Evolutionary conservation across 2,113 vertebrate species (phyloP).

Genomic region (Rousettus leschenaultii): DNA sequence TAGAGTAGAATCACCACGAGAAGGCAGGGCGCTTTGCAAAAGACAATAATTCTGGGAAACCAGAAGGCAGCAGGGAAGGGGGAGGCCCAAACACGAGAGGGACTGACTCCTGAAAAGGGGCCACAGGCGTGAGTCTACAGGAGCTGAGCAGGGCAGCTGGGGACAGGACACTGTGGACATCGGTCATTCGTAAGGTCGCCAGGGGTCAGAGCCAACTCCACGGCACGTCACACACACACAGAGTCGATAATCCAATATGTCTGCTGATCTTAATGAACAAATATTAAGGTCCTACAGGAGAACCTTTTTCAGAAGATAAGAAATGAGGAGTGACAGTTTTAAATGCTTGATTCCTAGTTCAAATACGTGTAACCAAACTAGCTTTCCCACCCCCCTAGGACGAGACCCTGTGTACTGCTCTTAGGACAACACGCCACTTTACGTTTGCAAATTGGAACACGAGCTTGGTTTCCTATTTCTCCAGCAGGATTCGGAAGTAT

Average conservation of each 20-base stretch:
- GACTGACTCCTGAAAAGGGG: neutral
- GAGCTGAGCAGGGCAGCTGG: neutral
- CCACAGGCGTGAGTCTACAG: neutral
- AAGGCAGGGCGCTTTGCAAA: neutral
- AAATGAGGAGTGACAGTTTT: neutral
- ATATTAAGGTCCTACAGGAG: neutral
- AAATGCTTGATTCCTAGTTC: neutral
- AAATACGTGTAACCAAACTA: neutral
- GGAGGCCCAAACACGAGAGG: neutral
- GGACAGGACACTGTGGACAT: neutral
- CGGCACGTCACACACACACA: neutral
- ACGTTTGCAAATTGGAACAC: neutral
- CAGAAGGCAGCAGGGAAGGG: neutral
- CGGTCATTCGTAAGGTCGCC: too few relatives aligned
- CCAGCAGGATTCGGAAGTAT: neutral
- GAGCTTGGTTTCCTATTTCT: constrained; percentile 11
- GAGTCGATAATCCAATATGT: neutral
- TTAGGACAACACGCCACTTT: neutral
- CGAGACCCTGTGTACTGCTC: neutral
- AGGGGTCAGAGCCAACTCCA: neutral
- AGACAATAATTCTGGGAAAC: neutral
- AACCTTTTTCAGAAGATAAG: neutral
- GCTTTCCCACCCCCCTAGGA: neutral
- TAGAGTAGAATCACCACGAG: neutral
- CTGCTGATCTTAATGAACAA: neutral